Conservation (phyloP, 2,888 invertebrate genomes). For the Dryobota labecula region DNA sequence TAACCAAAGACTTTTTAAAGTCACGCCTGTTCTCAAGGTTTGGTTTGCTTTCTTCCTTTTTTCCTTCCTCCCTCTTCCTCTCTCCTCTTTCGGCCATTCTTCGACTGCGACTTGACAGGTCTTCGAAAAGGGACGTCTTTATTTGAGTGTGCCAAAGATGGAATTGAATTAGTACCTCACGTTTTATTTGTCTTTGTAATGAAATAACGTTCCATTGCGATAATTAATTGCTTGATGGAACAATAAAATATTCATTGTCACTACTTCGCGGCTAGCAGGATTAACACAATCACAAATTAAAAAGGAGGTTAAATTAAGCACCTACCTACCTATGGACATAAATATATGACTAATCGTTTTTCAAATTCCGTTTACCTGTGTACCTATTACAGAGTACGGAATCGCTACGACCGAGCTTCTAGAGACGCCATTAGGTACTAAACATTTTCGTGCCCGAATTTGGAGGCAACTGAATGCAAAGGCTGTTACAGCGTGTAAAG, state of each 20-base stretch:
- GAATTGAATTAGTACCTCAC: slow-evolving; percentile 16
- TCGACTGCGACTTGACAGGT: not conserved
- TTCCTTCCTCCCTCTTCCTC: slow-evolving; percentile 4
- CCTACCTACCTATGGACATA: not conserved
- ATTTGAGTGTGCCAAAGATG: not conserved
- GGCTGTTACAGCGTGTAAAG: too few relatives aligned
- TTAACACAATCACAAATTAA: slow-evolving; percentile 27
- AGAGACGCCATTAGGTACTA: too few relatives aligned
- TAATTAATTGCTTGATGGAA: slow-evolving; percentile 58
- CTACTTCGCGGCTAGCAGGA: slow-evolving; percentile 10
- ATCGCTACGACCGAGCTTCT: too few relatives aligned
- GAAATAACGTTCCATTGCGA: slow-evolving; percentile 52
- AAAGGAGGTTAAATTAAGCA: slow-evolving; percentile 17
- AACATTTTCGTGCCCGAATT: too few relatives aligned
- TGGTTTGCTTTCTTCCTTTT: slow-evolving; percentile 26
- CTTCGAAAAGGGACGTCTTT: slow-evolving; percentile 19
- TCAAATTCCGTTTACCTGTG: too few relatives aligned
- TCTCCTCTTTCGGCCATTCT: slow-evolving; percentile 36
- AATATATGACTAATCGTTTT: too few relatives aligned
- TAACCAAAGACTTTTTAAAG: slow-evolving; percentile 49
- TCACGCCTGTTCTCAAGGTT: slow-evolving; percentile 33
- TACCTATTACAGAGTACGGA: too few relatives aligned
- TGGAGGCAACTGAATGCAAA: too few relatives aligned
- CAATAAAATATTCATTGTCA: slow-evolving; percentile 52
- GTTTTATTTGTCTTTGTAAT: slow-evolving; percentile 17